phyloP scores from a whole-genome alignment of 2,888 invertebrate genomes.

The Rhopalosiphum nymphaeae region DNA sequence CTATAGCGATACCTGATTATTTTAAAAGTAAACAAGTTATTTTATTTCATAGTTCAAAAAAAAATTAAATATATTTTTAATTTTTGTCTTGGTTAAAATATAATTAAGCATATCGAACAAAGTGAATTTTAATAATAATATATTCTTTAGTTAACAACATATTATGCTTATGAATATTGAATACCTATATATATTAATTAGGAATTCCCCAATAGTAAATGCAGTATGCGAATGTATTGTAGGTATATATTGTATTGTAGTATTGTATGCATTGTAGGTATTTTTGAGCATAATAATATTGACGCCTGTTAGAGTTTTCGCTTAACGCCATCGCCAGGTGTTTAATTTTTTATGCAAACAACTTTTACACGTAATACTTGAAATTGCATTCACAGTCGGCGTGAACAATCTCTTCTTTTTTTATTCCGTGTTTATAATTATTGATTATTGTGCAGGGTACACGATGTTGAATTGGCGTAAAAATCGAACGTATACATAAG shows the following conservation, averaged over 20 bases:
- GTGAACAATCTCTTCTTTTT: slow-evolving; percentile 1
- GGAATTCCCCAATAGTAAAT: background rate
- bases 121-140: background rate
- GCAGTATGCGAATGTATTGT: background rate
- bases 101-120: background rate
- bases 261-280: background rate
- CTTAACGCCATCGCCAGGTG: background rate
- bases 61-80: background rate
- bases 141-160: background rate
- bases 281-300: background rate
- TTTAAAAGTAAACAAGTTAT: background rate
- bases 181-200: background rate
- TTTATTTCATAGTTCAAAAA: background rate
- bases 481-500: background rate
- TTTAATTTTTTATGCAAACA: slow-evolving; percentile 21
- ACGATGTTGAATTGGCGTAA: background rate
- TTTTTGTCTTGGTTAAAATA: background rate
- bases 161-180: background rate
- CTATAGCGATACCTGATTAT: background rate
- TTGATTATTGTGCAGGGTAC: background rate
- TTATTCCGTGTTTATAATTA: background rate
- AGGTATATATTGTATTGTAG: background rate
- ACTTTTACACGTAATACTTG: slow-evolving; percentile 20
- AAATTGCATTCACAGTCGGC: slow-evolving; percentile 29
- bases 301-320: slow-evolving; percentile 25